A percentile compares a stretch with the other conserved stretches of the same genome.
phyloP scores from a whole-genome alignment of 1,140 invertebrate genomes.

The Thaumatotibia leucotreta region DNA sequence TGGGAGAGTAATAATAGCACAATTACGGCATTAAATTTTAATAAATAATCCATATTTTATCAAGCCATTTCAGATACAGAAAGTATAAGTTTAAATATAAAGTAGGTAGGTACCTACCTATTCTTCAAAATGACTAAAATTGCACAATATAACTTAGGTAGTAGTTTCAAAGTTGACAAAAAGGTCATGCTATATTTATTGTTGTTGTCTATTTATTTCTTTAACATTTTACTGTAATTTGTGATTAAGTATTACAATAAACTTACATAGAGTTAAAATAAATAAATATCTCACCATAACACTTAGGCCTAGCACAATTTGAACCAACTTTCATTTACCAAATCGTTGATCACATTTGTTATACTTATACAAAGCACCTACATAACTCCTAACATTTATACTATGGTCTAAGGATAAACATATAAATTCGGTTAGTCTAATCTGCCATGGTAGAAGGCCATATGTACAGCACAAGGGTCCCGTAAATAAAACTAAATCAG shows the following conservation, averaged over 20 bases:
- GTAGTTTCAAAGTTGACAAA: neutral
- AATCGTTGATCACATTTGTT: conserved; percentile 82
- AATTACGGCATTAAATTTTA: too few relatives aligned
- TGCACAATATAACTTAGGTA: neutral
- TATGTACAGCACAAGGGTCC: conserved; percentile 78
- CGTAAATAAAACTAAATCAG: conserved; percentile 81
- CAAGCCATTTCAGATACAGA: too few relatives aligned
- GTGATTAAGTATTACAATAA: neutral
- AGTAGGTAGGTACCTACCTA: too few relatives aligned
- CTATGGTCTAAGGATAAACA: conserved; percentile 76
- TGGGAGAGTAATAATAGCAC: too few relatives aligned
- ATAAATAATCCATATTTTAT: too few relatives aligned
- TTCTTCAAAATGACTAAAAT: neutral
- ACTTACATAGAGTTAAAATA: neutral
- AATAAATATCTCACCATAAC: conserved; percentile 23
- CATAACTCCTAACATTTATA: conserved; percentile 76
- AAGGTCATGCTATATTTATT: neutral
- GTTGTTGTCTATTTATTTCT: neutral
- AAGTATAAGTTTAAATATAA: too few relatives aligned
- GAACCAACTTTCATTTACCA: conserved; percentile 77
- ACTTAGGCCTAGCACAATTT: conserved; percentile 33
- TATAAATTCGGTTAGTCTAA: conserved; percentile 83
- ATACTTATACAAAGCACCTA: conserved; percentile 78
- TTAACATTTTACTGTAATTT: neutral
- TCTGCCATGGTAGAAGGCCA: conserved; percentile 84